These are phyloP conservation scores for Torymus aiolomorphi DNA, from an alignment of 2,888 invertebrate species.

Conservation along the genomic window DNA sequence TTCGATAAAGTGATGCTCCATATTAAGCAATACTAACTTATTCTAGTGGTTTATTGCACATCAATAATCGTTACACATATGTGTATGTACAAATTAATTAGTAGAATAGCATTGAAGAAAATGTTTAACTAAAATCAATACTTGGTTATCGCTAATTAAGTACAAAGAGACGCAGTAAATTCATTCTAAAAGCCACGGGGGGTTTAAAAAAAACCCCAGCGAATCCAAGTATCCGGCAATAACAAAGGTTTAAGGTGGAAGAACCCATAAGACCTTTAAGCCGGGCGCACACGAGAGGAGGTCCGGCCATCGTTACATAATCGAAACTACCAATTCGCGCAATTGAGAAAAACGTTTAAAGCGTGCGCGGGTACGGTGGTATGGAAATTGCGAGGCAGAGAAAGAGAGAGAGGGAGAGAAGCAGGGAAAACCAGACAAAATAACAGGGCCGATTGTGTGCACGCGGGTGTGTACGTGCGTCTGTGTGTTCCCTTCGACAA, in stretches of 20 bases:
- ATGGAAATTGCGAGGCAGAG: conserved; percentile 36
- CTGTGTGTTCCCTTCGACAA: conserved; percentile 32
- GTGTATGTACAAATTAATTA: too few species aligned
- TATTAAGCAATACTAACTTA: too few species aligned
- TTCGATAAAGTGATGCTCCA: too few species aligned
- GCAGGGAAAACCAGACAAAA: conserved; percentile 17
- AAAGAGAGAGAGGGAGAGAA: too few species aligned
- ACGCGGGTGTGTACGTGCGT: background rate
- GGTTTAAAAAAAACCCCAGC: background rate
- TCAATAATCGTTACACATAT: too few species aligned
- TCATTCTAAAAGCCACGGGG: conserved; percentile 20
- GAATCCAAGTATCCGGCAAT: conserved; percentile 4
- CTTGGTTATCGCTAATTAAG: conserved; percentile 1
- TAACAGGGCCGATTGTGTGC: conserved; percentile 49
- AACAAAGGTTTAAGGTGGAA: conserved; percentile 36
- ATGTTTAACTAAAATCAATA: conserved; percentile 37
- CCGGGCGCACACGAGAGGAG: background rate
- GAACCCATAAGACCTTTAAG: conserved; percentile 32
- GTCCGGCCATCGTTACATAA: conserved; percentile 38
- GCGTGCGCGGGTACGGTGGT: background rate
- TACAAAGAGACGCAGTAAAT: conserved; percentile 17
- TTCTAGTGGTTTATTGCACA: too few species aligned
- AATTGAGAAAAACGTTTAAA: conserved; percentile 53
- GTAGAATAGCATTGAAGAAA: background rate
- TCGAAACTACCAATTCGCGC: conserved; percentile 43